A percentile compares a stretch with the other conserved stretches of the same genome.
Conservation (phyloP, 2,888 invertebrate species). For the Spialia ferax region DNA sequence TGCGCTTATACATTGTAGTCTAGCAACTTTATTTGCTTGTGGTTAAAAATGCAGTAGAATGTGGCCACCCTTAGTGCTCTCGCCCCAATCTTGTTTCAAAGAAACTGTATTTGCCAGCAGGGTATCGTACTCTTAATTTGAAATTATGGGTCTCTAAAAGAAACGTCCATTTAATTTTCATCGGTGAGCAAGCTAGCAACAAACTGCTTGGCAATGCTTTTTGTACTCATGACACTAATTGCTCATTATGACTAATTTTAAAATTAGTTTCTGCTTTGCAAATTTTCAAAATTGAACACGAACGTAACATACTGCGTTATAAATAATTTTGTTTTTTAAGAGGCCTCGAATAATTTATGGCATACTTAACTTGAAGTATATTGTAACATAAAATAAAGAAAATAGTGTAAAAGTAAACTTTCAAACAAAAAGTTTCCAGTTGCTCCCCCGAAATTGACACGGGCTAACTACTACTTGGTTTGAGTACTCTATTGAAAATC, state of each 20-base stretch:
- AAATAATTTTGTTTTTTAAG: slow-evolving; percentile 10
- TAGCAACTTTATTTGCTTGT: slow-evolving; percentile 46
- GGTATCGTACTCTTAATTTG: slow-evolving; percentile 71
- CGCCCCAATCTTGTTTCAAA: slow-evolving; percentile 55
- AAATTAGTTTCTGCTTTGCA: slow-evolving; percentile 20
- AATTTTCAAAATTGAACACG: slow-evolving; percentile 14
- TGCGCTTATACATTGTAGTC: slow-evolving; percentile 45
- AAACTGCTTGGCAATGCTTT: slow-evolving; percentile 36
- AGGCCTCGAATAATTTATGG: too few species aligned
- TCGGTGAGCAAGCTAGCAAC: slow-evolving; percentile 56
- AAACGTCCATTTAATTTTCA: slow-evolving; percentile 75
- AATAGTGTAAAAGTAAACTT: slow-evolving; percentile 21
- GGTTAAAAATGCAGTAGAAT: slow-evolving; percentile 51
- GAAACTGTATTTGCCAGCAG: slow-evolving; percentile 75
- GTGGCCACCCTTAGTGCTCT: slow-evolving; percentile 45
- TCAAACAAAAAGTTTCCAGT: slow-evolving; percentile 43
- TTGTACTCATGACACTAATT: slow-evolving; percentile 39
- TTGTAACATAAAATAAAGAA: background rate
- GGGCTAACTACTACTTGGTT: slow-evolving; percentile 54
- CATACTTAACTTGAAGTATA: too few species aligned
- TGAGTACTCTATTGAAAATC: slow-evolving; percentile 56
- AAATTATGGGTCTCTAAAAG: slow-evolving; percentile 74
- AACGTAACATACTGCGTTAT: background rate
- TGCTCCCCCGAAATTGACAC: slow-evolving; percentile 57
- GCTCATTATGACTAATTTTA: slow-evolving; percentile 35